Evolutionary conservation across 2,113 vertebrate species (phyloP), one percentile per base, ranked within the genome.

Genomic region (Oryzias celebensis): DNA sequence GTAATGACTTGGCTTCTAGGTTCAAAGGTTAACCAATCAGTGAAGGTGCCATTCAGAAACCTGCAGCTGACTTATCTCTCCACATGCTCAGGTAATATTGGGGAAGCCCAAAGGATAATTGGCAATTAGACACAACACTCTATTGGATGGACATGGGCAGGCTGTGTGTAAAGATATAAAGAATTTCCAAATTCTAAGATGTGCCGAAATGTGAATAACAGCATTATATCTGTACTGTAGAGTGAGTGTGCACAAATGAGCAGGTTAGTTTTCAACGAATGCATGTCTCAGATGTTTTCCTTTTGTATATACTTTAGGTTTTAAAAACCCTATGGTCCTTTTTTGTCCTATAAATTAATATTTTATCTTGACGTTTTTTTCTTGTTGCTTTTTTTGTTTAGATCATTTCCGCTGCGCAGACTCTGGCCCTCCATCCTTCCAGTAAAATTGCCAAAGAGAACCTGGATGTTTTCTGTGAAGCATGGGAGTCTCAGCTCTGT

Each of bases 381-480:
- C 12, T 8, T 18, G 14, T 44, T 5, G 6, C 63, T 44, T 31
- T 46, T 44, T 8, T 59, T 18, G 10, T 68, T 66, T 79, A 99
- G 97, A 99, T 99, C 73, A 94, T 98, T 86, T 98, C 97, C 5
- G 97, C 97, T 42, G 95, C 96, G 50, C 96, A 99, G 88, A 98
- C 97, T 0, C 56, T 99, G 80, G 95, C 97, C 14, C 89, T 98
- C 4, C 97, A 99, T 86, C 97, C 96, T 3, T 96, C 96, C 74
- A 99, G 97, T 83, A 99, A 97, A 90, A 99, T 99, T 36, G 97
- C 97, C 24, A 98, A 96, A 89, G 97, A 99, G 91, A 99, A 99
- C 85, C 91, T 99, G 59, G 97, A 98, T 49, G 97, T 99, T 26
- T 99, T 99, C 89, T 99, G 97, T 7, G 97, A 99, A 90, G 95